Evolutionary conservation across 2,113 vertebrate genomes (phyloP), one percentile per base, ranked within the genome.

Genomic region (Phalacrocorax carbo): DNA sequence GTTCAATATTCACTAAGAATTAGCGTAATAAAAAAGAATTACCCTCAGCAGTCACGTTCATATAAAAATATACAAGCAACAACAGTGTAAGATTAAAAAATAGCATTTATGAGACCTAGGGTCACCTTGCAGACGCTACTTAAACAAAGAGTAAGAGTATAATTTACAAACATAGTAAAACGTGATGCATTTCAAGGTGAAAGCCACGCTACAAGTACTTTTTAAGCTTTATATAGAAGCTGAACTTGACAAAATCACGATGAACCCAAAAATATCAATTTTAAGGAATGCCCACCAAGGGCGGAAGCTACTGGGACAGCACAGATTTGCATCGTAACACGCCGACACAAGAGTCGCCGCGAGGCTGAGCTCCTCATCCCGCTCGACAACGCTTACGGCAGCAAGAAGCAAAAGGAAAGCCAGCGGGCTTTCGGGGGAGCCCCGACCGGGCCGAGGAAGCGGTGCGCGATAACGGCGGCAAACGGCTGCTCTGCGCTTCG

Each of bases 241-340:
- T 1, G 17, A 71, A 18, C 15, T 32, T 3, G n/a, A 26, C 58
- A 22, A 36, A 58, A 23, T 4, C 11, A 34, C 0, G 1, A 21
- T 3, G 8, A 77, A 71, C 19, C 27, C 6, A 15, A 62, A 40
- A 3, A 17, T 1, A 9, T 0, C 21, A 2, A 1, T 16, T 32
- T 21, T 54, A 46, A 49, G 52, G 57, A 23, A 11, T 1, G 2
- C 11, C 8, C 30, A 7, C 42, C 1, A 11, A 21, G 26, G 23
- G 0, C 19, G 2, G 55, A 48, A 70, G 61, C 36, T 10, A 0
- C 20, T 0, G n/a, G 10, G 29, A 0, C 2, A 49, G 18, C 18
- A 15, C 8, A 5, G 13, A 5, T 7, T 5, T 3, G 12, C 15
- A 26, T 9, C 8, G 2, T 0, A 32, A 23, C 0, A 4, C 0